These are phyloP conservation scores for Sepiola atlantica DNA, from an alignment of 2,888 invertebrate species.

Conservation along the genomic window DNA sequence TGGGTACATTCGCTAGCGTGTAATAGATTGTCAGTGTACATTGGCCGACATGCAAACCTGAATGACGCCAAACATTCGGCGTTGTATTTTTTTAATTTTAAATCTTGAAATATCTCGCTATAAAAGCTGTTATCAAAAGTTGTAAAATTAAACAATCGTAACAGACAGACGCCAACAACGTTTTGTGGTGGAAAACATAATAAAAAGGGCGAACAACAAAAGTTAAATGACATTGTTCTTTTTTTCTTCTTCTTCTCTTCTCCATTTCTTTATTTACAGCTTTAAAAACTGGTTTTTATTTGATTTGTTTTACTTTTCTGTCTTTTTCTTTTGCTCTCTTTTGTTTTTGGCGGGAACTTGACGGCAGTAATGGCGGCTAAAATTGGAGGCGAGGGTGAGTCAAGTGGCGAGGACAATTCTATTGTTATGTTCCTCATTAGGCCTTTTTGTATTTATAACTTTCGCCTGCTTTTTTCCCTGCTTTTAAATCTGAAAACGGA, in stretches of 20 bases:
- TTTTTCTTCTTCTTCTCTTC: neutral
- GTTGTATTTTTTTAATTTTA: neutral
- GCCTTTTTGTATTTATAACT: neutral
- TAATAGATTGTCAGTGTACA: neutral
- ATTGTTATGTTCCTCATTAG: constrained; percentile 19
- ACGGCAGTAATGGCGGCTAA: neutral
- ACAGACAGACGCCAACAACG: neutral
- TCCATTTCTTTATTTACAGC: neutral
- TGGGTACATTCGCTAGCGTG: too few relatives aligned
- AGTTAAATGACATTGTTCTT: neutral
- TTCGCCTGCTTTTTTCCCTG: neutral
- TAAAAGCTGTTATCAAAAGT: constrained; percentile 32
- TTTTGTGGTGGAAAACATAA: neutral
- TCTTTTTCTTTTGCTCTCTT: neutral
- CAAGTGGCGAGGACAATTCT: neutral
- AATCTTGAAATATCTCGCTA: neutral
- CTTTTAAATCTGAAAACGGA: neutral
- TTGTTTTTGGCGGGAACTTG: neutral
- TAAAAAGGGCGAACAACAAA: neutral
- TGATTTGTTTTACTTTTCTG: neutral
- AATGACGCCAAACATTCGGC: neutral
- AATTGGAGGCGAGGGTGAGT: neutral
- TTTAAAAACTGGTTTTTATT: neutral
- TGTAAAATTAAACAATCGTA: neutral
- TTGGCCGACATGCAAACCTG: neutral